phyloP scores from a whole-genome alignment of 1,140 invertebrate species.

The Copidosoma floridanum region DNA sequence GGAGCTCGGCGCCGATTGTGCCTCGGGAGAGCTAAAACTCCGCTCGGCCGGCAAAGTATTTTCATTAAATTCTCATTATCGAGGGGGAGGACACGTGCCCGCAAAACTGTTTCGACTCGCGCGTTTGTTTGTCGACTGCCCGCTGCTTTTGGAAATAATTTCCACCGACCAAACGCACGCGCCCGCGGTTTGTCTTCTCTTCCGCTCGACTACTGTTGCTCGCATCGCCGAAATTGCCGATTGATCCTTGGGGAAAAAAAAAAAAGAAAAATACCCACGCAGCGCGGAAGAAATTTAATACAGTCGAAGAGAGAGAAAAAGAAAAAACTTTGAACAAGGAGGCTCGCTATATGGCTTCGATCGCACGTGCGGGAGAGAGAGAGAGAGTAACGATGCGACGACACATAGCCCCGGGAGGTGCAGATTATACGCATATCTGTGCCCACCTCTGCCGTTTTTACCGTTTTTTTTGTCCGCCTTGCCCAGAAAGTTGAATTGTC shows the following conservation, averaged over 20 bases:
- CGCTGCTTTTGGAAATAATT: neutral
- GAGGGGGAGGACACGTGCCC: too few relatives aligned
- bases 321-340: neutral
- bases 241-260: too few relatives aligned
- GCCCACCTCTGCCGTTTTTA: conserved; percentile 1
- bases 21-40: neutral
- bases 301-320: neutral
- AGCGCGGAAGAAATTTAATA: neutral
- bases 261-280: too few relatives aligned
- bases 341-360: neutral
- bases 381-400: conserved; percentile 16
- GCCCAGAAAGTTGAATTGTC: conserved; percentile 40
- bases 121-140: too few relatives aligned
- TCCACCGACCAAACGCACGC: neutral
- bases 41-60: conserved; percentile 11
- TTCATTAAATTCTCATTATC: conserved; percentile 29
- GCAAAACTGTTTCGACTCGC: too few relatives aligned
- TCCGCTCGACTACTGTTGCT: too few relatives aligned
- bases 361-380: neutral
- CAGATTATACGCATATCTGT: conserved; percentile 18
- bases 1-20: too few relatives aligned
- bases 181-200: too few relatives aligned
- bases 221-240: too few relatives aligned
- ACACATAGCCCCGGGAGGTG: neutral
- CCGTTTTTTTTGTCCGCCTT: conserved; percentile 25